phyloP scores from a whole-genome alignment of 2,113 vertebrate species.

The Istiophorus platypterus region DNA sequence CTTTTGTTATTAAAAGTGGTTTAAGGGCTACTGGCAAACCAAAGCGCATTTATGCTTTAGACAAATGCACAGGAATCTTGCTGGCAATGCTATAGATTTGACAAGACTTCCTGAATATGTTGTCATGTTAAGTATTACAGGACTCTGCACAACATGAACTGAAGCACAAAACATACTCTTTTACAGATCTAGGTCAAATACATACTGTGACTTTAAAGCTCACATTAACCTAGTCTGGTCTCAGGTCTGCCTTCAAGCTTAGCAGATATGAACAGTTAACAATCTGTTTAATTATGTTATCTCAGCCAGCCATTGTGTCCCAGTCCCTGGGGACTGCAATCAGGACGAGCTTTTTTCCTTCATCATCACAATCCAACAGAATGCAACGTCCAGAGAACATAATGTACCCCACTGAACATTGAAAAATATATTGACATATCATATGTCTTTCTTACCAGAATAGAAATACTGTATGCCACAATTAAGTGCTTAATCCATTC shows the following conservation, averaged over 20 bases:
- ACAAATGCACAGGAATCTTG: slow-evolving; percentile 1
- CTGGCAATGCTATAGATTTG: not conserved
- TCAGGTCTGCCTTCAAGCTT: slow-evolving; percentile 21
- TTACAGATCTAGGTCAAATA: not conserved
- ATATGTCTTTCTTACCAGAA: slow-evolving; percentile 27
- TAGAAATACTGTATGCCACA: not conserved
- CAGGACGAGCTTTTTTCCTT: slow-evolving; percentile 19
- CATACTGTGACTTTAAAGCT: not conserved
- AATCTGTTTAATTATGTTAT: slow-evolving; percentile 65
- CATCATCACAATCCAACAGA: slow-evolving; percentile 52
- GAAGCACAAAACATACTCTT: not conserved
- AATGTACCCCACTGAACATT: slow-evolving; percentile 28
- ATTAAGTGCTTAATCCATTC: slow-evolving; percentile 30
- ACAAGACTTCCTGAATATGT: not conserved
- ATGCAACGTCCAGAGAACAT: slow-evolving; percentile 40
- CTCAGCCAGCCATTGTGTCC: slow-evolving; percentile 48
- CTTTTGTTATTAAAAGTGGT: slow-evolving; percentile 27
- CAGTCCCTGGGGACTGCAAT: slow-evolving; percentile 31
- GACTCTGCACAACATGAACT: slow-evolving; percentile 4
- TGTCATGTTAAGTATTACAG: not conserved
- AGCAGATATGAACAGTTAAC: slow-evolving; percentile 70
- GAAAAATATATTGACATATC: slow-evolving; percentile 39
- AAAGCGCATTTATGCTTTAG: slow-evolving; percentile 4
- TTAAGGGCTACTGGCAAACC: not conserved
- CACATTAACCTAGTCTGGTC: slow-evolving; percentile 15